Percentiles rank a stretch among this genome's conserved stretches.
These are phyloP conservation scores for Megalonaias nervosa DNA, from an alignment of 1,140 invertebrate genomes.

Conservation along the genomic window DNA sequence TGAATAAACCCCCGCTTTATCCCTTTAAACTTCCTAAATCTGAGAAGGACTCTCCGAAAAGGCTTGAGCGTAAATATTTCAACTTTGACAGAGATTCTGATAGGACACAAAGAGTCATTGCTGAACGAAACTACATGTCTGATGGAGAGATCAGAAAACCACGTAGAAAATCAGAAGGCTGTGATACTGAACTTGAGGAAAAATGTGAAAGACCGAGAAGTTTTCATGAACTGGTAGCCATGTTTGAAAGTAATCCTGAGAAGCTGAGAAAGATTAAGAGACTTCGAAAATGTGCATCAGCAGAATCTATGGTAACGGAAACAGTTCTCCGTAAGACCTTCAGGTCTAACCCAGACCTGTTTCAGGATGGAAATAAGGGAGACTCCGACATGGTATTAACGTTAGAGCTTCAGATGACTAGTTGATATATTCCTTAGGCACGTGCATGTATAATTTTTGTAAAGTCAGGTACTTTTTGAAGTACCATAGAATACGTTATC, in stretches of 20 bases:
- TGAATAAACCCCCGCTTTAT: conserved; percentile 47
- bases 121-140: neutral
- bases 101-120: neutral
- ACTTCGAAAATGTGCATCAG: conserved; percentile 58
- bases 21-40: conserved; percentile 14
- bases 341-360: conserved; percentile 55
- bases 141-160: neutral
- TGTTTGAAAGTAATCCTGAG: conserved; percentile 51
- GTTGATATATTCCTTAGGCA: too few relatives aligned
- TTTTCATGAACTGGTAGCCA: conserved; percentile 62
- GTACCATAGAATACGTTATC: too few relatives aligned
- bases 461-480: too few relatives aligned
- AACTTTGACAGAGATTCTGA: neutral
- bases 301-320: conserved; percentile 48
- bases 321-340: conserved; percentile 46
- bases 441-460: too few relatives aligned
- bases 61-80: conserved; percentile 8
- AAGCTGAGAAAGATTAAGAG: conserved; percentile 34
- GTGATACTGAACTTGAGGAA: conserved; percentile 17
- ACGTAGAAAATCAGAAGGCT: conserved; percentile 19
- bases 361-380: too few relatives aligned
- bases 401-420: too few relatives aligned
- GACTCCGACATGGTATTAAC: too few relatives aligned
- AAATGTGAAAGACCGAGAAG: conserved; percentile 54
- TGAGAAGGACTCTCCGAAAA: neutral